Conservation (phyloP, 1,140 invertebrate genomes). For the Neodiprion fabricii region DNA sequence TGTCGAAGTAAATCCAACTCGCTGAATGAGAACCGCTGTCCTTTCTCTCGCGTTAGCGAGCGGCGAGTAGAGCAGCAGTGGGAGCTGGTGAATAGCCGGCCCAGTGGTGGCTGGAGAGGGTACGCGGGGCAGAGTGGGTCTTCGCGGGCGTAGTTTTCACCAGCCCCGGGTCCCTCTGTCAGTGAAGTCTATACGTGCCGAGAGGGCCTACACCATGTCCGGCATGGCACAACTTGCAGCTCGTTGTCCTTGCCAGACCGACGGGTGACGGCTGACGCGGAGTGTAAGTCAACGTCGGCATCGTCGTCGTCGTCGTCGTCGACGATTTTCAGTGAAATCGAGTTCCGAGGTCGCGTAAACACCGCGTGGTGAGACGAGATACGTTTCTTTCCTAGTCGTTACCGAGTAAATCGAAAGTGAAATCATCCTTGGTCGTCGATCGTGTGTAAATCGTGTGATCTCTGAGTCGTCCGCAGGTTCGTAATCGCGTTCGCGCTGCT, state of each 20-base stretch:
- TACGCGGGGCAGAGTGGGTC: slow-evolving; percentile 33
- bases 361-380: no score
- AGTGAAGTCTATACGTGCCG: slow-evolving; percentile 33
- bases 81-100: slow-evolving; percentile 31
- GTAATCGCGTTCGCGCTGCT: no score
- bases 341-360: no score
- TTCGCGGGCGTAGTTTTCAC: slow-evolving; percentile 46
- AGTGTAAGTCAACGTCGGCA: not conserved
- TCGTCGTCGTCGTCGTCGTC: no score
- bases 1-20: no score
- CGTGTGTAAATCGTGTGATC: no score
- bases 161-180: slow-evolving; percentile 47
- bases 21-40: slow-evolving; percentile 49
- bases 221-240: not conserved
- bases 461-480: no score
- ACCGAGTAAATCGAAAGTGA: no score
- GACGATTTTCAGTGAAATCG: no score
- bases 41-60: slow-evolving; percentile 52
- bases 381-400: no score
- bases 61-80: slow-evolving; percentile 31
- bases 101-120: slow-evolving; percentile 24
- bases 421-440: no score
- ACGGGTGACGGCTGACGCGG: not conserved
- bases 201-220: slow-evolving; percentile 3
- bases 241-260: not conserved